Conservation (phyloP, 2,797 vertebrate genomes). For the Sebastes oblongus region DNA sequence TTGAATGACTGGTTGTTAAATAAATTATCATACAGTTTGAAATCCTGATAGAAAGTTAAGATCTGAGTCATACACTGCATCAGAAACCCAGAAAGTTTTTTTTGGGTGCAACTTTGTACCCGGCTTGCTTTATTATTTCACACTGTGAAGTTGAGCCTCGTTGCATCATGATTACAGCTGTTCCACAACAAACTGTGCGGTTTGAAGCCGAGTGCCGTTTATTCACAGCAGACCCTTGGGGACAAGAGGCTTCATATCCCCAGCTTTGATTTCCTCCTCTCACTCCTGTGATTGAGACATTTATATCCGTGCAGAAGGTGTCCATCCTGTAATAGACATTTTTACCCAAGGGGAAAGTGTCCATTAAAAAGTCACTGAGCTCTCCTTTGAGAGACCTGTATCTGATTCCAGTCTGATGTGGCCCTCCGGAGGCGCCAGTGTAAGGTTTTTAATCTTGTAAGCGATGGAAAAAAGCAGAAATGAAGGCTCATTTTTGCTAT, state of each 20-base stretch:
- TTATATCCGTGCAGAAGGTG: slow-evolving; percentile 50
- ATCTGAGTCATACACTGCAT: slow-evolving; percentile 11
- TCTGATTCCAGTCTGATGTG: slow-evolving; percentile 55
- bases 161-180: slow-evolving; percentile 67
- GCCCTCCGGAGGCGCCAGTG: slow-evolving; percentile 42
- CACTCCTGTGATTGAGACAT: slow-evolving; percentile 36
- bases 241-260: slow-evolving; percentile 41
- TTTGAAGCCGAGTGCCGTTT: slow-evolving; percentile 26
- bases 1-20: slow-evolving; percentile 24
- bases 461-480: slow-evolving; percentile 10
- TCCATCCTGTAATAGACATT: slow-evolving; percentile 53
- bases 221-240: slow-evolving; percentile 40
- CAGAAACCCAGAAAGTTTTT: slow-evolving; percentile 6
- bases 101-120: slow-evolving; percentile 8
- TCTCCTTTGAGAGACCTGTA: slow-evolving; percentile 44
- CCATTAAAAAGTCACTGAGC: slow-evolving; percentile 61
- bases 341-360: slow-evolving; percentile 52
- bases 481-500: slow-evolving; percentile 20
- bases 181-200: slow-evolving; percentile 29
- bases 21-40: slow-evolving; percentile 29
- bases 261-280: slow-evolving; percentile 41
- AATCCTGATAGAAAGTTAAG: slow-evolving; percentile 2
- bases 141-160: slow-evolving; percentile 42
- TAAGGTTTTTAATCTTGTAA: slow-evolving; percentile 48
- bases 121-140: slow-evolving; percentile 25